Conservation (phyloP, 2,113 vertebrate species). For the Monopterus albus region DNA sequence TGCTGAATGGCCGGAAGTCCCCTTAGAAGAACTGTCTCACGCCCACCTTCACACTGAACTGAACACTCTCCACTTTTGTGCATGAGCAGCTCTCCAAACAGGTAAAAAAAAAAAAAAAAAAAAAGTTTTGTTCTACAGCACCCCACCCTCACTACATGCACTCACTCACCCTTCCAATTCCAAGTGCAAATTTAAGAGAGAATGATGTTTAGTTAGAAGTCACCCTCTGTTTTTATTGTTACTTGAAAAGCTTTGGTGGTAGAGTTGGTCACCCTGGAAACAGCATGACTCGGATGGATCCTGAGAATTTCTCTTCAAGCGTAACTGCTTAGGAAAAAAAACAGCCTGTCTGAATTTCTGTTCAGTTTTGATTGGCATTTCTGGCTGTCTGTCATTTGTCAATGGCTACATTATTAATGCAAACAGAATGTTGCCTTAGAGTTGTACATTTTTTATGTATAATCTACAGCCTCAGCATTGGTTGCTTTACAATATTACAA, state of each 20-base stretch:
- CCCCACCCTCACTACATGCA: slow-evolving; percentile 6
- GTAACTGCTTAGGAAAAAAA: slow-evolving; percentile 25
- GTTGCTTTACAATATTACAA: slow-evolving; percentile 68
- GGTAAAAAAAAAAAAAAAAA: slow-evolving; percentile 73
- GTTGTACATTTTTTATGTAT: slow-evolving; percentile 71
- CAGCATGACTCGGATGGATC: slow-evolving; percentile 49
- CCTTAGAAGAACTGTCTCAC: slow-evolving; percentile 36
- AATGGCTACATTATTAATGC: slow-evolving; percentile 69
- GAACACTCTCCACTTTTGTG: slow-evolving; percentile 51
- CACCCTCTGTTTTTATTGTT: slow-evolving; percentile 42
- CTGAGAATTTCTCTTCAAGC: slow-evolving; percentile 54
- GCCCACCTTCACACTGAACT: slow-evolving; percentile 34
- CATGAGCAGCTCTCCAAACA: slow-evolving; percentile 74
- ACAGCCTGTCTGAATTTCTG: slow-evolving; percentile 5
- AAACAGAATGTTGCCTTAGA: slow-evolving; percentile 83
- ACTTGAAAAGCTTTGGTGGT: slow-evolving; percentile 51
- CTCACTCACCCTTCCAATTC: slow-evolving; percentile 16
- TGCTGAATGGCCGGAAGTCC: slow-evolving; percentile 61
- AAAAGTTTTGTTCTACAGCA: slow-evolving; percentile 43
- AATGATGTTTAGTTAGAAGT: slow-evolving; percentile 44
- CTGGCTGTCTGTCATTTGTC: slow-evolving; percentile 51
- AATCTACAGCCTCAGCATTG: slow-evolving; percentile 68
- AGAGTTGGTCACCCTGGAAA: slow-evolving; percentile 71
- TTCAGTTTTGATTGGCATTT: slow-evolving; percentile 42
- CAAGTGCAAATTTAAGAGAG: slow-evolving; percentile 52